These are phyloP conservation scores for Fragum sueziense DNA, from an alignment of 2,888 invertebrate species.

Conservation along the genomic window DNA sequence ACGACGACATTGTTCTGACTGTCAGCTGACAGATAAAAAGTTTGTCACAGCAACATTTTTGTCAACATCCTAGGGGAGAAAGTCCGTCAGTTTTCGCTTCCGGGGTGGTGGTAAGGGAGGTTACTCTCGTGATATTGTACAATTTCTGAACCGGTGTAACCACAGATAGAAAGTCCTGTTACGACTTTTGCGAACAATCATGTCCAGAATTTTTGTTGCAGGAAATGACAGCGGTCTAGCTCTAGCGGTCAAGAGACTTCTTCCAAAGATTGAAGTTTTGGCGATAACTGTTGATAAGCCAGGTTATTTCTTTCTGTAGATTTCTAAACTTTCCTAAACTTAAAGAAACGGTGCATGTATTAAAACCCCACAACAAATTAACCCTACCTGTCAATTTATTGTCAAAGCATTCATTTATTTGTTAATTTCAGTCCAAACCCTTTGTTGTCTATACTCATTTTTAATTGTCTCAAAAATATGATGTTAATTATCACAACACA, in stretches of 20 bases:
- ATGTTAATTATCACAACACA: too few relatives aligned
- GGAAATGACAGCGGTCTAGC: constrained; percentile 36
- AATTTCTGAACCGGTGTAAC: neutral
- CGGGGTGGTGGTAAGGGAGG: constrained; percentile 24
- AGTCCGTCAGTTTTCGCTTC: constrained; percentile 50
- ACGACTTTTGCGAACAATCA: neutral
- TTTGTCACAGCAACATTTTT: neutral
- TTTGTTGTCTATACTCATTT: too few relatives aligned
- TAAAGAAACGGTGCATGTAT: neutral
- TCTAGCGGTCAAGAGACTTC: constrained; percentile 27
- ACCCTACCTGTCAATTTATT: neutral
- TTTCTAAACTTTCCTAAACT: neutral
- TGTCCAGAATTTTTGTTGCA: constrained; percentile 37
- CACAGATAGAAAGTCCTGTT: neutral
- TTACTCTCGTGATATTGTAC: neutral
- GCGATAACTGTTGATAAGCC: constrained; percentile 11
- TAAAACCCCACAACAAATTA: neutral
- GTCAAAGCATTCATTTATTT: neutral
- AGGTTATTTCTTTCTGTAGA: neutral
- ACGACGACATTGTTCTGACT: constrained; percentile 41
- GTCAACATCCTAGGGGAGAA: constrained; percentile 31
- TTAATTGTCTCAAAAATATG: too few relatives aligned
- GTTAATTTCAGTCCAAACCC: neutral
- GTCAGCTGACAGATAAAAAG: neutral
- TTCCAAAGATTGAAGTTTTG: constrained; percentile 33